Conservation (phyloP, 2,888 invertebrate genomes). For the Zelleria hepariella region DNA sequence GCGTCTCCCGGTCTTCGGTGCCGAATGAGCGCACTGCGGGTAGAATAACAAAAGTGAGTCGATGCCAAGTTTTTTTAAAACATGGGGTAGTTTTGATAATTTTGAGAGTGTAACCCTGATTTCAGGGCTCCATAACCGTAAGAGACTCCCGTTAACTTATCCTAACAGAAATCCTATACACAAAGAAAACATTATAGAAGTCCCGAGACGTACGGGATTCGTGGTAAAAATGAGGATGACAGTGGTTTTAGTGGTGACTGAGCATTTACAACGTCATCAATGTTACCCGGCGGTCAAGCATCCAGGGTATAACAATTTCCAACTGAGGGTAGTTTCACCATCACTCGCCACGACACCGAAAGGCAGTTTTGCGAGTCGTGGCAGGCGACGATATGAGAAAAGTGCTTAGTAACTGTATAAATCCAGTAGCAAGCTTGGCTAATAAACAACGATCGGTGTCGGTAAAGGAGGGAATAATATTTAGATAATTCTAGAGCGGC, state of each 20-base stretch:
- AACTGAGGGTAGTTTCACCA: slow-evolving; percentile 42
- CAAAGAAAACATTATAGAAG: not conserved
- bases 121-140: no score
- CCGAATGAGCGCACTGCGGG: slow-evolving; percentile 96
- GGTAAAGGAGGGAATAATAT: slow-evolving; percentile 28
- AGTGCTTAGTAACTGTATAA: slow-evolving; percentile 18
- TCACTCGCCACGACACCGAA: slow-evolving; percentile 23
- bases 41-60: slow-evolving; percentile 20
- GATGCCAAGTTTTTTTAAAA: not conserved
- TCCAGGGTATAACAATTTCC: slow-evolving; percentile 23
- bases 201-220: not conserved
- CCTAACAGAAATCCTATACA: no score
- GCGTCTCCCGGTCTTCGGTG: slow-evolving; percentile 97
- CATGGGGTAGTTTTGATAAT: not conserved
- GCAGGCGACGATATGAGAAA: slow-evolving; percentile 13
- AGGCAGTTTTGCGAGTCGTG: not conserved
- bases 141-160: no score
- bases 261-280: slow-evolving; percentile 61
- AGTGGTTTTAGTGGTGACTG: slow-evolving; percentile 22
- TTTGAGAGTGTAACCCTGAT: no score
- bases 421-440: slow-evolving; percentile 29
- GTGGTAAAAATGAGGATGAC: no score
- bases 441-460: slow-evolving; percentile 42
- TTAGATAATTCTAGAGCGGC: slow-evolving; percentile 17
- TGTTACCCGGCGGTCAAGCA: slow-evolving; percentile 44